phyloP scores from a whole-genome alignment of 2,113 vertebrate genomes.

The Sapayoa aenigma region DNA sequence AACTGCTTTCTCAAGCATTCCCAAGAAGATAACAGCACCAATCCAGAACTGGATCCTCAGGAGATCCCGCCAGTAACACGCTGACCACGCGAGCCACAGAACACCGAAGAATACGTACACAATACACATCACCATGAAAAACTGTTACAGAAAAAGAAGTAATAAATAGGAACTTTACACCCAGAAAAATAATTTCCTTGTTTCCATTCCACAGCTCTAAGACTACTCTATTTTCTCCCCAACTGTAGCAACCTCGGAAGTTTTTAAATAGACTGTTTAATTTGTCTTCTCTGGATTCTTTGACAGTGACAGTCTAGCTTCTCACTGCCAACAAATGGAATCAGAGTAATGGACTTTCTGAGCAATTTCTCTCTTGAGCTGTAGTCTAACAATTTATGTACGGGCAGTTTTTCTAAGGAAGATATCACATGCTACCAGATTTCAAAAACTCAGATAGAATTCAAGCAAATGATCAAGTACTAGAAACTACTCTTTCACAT shows the following conservation, averaged over 20 bases:
- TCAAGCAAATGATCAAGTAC: background rate
- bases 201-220: background rate
- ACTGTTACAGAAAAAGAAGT: constrained; percentile 72
- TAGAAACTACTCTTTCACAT: background rate
- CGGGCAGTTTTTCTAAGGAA: background rate
- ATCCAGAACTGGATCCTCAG: constrained; percentile 96
- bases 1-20: constrained; percentile 95
- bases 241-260: background rate
- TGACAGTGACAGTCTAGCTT: background rate
- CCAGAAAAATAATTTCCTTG: background rate
- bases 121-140: constrained; percentile 96
- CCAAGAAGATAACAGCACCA: constrained; percentile 91
- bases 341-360: background rate
- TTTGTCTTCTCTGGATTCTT: background rate
- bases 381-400: background rate
- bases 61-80: constrained; percentile 92
- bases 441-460: background rate
- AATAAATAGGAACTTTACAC: constrained; percentile 32
- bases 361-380: background rate
- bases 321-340: background rate
- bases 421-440: background rate
- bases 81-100: constrained; percentile 92
- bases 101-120: constrained; percentile 91
- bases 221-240: background rate
- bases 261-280: background rate